These are phyloP conservation scores for Euleptes europaea DNA, from an alignment of 2,113 vertebrate species.

Conservation along the genomic window DNA sequence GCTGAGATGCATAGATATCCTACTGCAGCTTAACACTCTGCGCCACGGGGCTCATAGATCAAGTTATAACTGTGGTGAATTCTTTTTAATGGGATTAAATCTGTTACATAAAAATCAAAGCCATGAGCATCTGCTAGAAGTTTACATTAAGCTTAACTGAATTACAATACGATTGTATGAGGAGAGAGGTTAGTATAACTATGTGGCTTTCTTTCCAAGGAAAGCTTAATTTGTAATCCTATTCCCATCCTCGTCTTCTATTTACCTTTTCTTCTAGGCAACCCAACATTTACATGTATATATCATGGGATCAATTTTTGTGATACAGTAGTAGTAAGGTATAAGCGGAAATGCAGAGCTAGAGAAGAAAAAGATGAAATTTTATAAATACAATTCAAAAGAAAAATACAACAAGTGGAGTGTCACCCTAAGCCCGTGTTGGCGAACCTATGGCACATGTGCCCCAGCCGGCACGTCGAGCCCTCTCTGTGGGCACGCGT, in stretches of 20 bases:
- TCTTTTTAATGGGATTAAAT: background rate
- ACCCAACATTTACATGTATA: background rate
- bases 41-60: too few species aligned
- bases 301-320: too few species aligned
- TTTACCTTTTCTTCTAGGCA: background rate
- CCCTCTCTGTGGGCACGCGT: too few species aligned
- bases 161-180: background rate
- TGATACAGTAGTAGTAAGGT: too few species aligned
- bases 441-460: too few species aligned
- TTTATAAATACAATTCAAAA: too few species aligned
- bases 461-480: too few species aligned
- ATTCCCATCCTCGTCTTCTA: background rate
- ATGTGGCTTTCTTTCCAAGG: background rate
- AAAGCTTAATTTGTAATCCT: background rate
- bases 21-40: background rate
- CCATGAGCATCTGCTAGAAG: background rate
- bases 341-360: too few species aligned
- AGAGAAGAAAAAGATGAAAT: too few species aligned
- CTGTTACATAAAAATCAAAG: background rate
- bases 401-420: too few species aligned
- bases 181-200: background rate
- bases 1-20: background rate
- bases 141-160: background rate
- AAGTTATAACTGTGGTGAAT: background rate
- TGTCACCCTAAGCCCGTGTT: too few species aligned